Base-by-base conservation (phyloP, 1,140 invertebrate genomes). In the Arctopsyche grandis region DNA sequence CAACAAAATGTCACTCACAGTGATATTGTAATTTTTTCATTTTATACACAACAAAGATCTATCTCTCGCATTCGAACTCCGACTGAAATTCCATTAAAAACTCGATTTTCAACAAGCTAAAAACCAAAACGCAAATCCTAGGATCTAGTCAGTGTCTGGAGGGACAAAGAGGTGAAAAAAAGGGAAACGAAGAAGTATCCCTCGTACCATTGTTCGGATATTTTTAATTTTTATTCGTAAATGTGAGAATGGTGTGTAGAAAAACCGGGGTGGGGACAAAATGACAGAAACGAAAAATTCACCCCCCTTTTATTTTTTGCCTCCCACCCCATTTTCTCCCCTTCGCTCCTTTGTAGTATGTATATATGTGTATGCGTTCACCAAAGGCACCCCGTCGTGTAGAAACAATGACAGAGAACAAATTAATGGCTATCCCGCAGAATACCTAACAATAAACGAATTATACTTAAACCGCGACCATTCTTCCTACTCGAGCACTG, bases 371-470 rank as follows among this genome's bases (percentile, higher is more conserved):
- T 22, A 0, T 5, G 10, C 1, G 0, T 9, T 14, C 14, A 38
- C 69, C 69, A 48, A 71, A 71, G n/a, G 44, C 69, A 44, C 69
- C 69, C 69, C 69, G 69, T 71, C 69, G 69, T n/a, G 69, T 71
- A 71, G 69, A 71, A 71, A 71, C 69, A 71, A 71, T 71, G 69
- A 71, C 26, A 71, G n/a, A 71, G 69, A 71, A 46, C 69, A 71
- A 71, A 71, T 71, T 71, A 71, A 71, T 71, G 69, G 69, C 69
- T 19, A 71, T 71, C 16, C 69, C 26, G 69, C 69, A 46, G 69
- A 12, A 71, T 71, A 44, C 24, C 38, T 16, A 44, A 71, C 43
- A 71, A 71, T 71, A 71, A 71, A 71, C 26, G 29, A 71, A 71
- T 71, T 71, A 16, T 19, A 22, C 16, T 66, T 10, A 16, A 66